These are phyloP conservation scores for Drosophila burlai DNA, from an alignment of 1,140 invertebrate species.

Conservation along the genomic window DNA sequence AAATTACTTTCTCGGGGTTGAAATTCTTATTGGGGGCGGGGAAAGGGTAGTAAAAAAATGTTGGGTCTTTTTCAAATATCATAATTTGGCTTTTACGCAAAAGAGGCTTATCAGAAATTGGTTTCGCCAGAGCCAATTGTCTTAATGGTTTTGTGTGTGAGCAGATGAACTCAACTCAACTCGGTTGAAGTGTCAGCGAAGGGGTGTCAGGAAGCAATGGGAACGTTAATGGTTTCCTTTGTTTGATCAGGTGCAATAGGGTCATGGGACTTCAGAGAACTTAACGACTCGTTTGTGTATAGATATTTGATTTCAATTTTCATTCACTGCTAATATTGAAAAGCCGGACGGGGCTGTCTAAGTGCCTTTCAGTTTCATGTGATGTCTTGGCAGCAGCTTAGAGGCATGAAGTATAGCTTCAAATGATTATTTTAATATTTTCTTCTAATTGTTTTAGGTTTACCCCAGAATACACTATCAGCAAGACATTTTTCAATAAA, in stretches of 20 bases:
- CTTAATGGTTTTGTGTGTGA: conserved; percentile 69
- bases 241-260: conserved; percentile 24
- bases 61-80: conserved; percentile 70
- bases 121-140: conserved; percentile 79
- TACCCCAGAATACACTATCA: not conserved
- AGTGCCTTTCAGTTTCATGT: not conserved
- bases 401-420: not conserved
- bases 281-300: conserved; percentile 5
- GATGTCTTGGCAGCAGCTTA: not conserved
- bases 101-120: conserved; percentile 82
- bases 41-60: conserved; percentile 43
- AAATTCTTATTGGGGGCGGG: conserved; percentile 19
- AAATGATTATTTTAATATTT: not conserved
- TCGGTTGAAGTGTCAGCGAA: conserved; percentile 51
- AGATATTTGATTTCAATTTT: conserved; percentile 31
- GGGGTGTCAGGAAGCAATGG: conserved; percentile 30
- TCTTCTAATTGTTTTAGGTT: not conserved
- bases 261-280: conserved; percentile 11
- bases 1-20: conserved; percentile 71
- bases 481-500: conserved; percentile 27
- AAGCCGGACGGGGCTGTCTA: not conserved
- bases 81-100: conserved; percentile 83
- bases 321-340: conserved; percentile 1
- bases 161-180: conserved; percentile 56
- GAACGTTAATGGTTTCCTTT: conserved; percentile 33